Evolutionary conservation across 2,113 vertebrate genomes (phyloP).

Genomic region (Oenanthe melanoleuca): DNA sequence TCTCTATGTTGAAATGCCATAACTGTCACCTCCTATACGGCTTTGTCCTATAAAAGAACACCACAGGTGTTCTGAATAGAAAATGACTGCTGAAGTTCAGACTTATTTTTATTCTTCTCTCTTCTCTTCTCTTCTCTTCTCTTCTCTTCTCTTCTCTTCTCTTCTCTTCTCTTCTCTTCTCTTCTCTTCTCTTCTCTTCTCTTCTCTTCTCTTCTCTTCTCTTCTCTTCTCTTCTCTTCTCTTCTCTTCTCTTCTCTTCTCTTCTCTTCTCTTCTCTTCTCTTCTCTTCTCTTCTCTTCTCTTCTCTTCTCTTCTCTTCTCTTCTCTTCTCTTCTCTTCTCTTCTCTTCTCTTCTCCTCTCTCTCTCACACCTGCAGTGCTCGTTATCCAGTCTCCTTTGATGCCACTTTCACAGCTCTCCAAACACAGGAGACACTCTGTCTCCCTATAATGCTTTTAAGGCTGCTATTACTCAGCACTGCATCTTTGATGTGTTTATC

Average conservation of each 20-base stretch:
- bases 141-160: no score
- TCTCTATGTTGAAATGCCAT: not conserved
- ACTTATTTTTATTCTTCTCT: not conserved
- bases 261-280: fast-evolving
- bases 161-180: fast-evolving
- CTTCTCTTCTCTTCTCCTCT: fast-evolving
- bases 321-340: no score
- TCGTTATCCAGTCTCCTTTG: not conserved
- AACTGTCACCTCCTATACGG: not conserved
- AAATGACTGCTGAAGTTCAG: not conserved
- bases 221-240: fast-evolving
- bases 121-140: not conserved
- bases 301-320: not conserved
- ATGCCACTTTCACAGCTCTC: not conserved
- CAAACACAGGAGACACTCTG: not conserved
- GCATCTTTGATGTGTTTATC: not conserved
- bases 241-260: no score
- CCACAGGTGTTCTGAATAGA: no score
- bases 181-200: fast-evolving
- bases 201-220: fast-evolving
- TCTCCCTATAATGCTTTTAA: not conserved
- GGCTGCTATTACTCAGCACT: not conserved
- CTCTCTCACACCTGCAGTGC: not conserved
- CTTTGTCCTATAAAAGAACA: not conserved
- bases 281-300: not conserved